Base-by-base conservation (phyloP, 1,140 invertebrate species). In the Chrysomallon squamiferum region DNA sequence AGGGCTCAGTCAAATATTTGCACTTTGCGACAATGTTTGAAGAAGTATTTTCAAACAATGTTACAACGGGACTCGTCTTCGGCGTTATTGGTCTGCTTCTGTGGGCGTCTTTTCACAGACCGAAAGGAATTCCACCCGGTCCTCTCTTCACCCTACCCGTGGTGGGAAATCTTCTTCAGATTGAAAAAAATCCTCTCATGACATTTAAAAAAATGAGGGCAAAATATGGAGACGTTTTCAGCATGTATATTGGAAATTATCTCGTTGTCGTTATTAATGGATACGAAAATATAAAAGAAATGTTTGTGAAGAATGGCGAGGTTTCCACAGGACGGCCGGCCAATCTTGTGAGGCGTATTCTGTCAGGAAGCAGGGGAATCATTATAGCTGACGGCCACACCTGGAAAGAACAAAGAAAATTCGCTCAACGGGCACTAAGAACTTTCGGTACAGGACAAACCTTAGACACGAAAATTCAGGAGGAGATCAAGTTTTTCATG, bases 351-450 rank as follows among this genome's bases (percentile, higher is more conserved):
- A 7, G 58, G 29, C 20, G 50, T n/a, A 11, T 33, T 13, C 0
- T 41, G 7, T 25, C 20, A 11, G n/a, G n/a, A 3, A 27, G 52
- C 25, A 32, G 20, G 22, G 52, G 52, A n/a, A 11, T 27, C 20
- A 4, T 18, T 2, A 27, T n/a, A 47, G 25, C 93, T 2, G 91
- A 94, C 81, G 94, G 93, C 0, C 86, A 88, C 5, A 76, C 90
- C 22, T 97, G 94, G 94, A 91, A 88, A 69, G 91, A 95, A 70
- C 93, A 95, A 73, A 87, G 94, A 32, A 90, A 90, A 74, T 92
- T 95, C 69, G 88, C 91, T 0, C 86, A 89, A 1, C 85, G 85
- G 6, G 91, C 90, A 82, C 84, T 97, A 11, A 91, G 92, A 81
- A 89, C 89, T 59, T 88, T 95, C 60, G 93, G 94, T 2, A 91